Evolutionary conservation across 2,113 vertebrate species (phyloP), one percentile per base, ranked within the genome.

Genomic region (Malurus cyaneus): DNA sequence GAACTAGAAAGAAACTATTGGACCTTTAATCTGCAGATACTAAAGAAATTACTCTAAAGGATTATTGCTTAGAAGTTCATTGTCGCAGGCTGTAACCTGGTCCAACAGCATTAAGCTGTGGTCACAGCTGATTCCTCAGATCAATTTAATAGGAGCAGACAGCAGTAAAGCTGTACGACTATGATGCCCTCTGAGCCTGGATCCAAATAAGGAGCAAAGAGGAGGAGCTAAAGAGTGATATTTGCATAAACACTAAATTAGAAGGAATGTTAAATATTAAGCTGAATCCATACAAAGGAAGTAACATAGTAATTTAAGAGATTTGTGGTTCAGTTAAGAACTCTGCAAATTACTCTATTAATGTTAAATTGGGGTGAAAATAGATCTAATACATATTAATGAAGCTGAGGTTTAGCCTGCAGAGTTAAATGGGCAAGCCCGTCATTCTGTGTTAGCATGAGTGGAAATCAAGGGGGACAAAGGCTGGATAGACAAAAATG

Each of bases 361-460:
- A 71, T 91, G 83, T 80, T 94, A 93, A 97, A 95, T 84, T 93
- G 87, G 76, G 80, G 89, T 89, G 94, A 96, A 97, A 95, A 95
- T 69, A 92, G 86, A 89, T 71, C 64, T 97, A 70, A 92, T 84
- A 26, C 85, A 95, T 78, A 96, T 89, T 94, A 96, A 96, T 96
- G 90, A 97, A 82, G 47, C 42, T 89, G 69, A 96, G 94, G 82
- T 89, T 89, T 88, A 96, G 86, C 67, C 79, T 88, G 50, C 71
- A 88, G 65, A 92, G 54, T 70, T 78, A 89, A 95, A 89, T 6
- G 21, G 60, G 61, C 54, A 93, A 82, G 66, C 28, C 34, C 4
- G 2, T 93, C 88, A 86, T 89, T 95, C 95, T 1, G 0, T 32
- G 52, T 93, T 94, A 96, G 67, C 0, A 1, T 5, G 14, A 86